phyloP scores from a whole-genome alignment of 2,888 invertebrate species.

The Hyppa rectilinea region DNA sequence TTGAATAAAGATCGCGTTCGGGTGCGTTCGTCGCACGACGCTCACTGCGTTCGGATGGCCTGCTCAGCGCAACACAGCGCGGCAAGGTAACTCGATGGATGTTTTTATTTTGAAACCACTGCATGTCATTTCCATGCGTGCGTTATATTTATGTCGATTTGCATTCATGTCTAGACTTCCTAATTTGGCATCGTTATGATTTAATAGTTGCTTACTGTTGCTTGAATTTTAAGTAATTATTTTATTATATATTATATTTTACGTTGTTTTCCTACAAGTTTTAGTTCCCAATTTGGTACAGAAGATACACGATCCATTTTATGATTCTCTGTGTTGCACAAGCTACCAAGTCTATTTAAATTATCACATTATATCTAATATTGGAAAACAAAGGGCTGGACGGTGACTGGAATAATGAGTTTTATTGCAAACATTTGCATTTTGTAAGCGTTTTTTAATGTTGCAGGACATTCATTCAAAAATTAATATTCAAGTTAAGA shows the following conservation, averaged over 20 bases:
- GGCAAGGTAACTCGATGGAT: conserved; percentile 74
- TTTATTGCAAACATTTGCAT: conserved; percentile 44
- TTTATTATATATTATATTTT: background rate
- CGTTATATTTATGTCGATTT: conserved; percentile 46
- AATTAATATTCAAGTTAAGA: background rate
- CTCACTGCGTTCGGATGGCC: conserved; percentile 79
- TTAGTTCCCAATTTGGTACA: background rate
- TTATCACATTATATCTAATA: conserved; percentile 29
- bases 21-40: conserved; percentile 81
- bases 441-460: conserved; percentile 25
- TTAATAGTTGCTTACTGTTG: background rate
- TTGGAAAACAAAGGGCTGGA: conserved; percentile 53
- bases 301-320: conserved; percentile 17
- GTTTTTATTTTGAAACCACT: conserved; percentile 81
- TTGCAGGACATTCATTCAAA: conserved; percentile 10
- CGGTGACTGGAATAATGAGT: conserved; percentile 46
- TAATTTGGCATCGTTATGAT: conserved; percentile 29
- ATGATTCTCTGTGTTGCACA: conserved; percentile 25
- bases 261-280: background rate
- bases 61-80: conserved; percentile 64
- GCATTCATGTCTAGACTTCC: conserved; percentile 41
- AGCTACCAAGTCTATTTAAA: conserved; percentile 29
- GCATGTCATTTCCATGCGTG: conserved; percentile 68
- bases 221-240: background rate
- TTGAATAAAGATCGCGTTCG: conserved; percentile 84